These are phyloP conservation scores for Platycercus adscitus DNA, from an alignment of 2,113 vertebrate genomes.

Conservation along the genomic window DNA sequence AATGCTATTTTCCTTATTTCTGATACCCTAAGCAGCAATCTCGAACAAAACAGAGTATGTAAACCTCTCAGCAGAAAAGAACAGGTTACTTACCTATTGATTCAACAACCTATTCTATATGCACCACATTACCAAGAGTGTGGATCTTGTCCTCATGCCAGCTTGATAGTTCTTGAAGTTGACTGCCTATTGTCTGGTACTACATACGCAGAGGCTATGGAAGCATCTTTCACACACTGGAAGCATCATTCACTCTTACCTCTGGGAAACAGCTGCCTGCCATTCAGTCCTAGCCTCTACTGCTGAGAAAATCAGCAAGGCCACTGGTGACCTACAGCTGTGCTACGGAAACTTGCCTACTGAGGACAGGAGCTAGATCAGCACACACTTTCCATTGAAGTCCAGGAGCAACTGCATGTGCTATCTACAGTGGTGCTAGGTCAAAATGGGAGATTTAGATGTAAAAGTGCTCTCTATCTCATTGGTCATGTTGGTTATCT, in stretches of 20 bases:
- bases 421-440: neutral
- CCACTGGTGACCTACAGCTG: neutral
- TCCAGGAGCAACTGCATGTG: neutral
- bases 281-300: neutral
- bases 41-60: neutral
- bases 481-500: neutral
- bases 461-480: neutral
- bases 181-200: neutral
- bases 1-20: neutral
- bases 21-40: neutral
- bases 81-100: neutral
- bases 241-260: neutral
- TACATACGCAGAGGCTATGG: neutral
- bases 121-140: neutral
- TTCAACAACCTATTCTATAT: neutral
- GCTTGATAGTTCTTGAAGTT: neutral
- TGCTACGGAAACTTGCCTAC: neutral
- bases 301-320: neutral
- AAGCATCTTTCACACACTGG: neutral
- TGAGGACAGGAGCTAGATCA: neutral
- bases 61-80: neutral
- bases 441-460: neutral
- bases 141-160: neutral
- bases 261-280: neutral
- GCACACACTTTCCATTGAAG: fast-evolving